Evolutionary conservation across 2,113 vertebrate species (phyloP).

Genomic region (Tretioscincus oriximinensis): DNA sequence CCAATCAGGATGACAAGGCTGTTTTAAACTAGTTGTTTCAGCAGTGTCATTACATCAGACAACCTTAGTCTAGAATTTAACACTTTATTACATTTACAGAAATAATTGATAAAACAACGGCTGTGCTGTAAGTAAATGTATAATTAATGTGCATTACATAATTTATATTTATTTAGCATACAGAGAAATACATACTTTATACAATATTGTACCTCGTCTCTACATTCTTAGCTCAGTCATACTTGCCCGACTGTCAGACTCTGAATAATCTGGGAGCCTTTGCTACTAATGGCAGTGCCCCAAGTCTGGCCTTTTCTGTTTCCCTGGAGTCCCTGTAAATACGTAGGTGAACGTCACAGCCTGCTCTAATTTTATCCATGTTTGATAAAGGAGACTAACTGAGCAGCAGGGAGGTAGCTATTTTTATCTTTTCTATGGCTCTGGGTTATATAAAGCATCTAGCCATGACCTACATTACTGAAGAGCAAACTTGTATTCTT

Average conservation of each 20-base stretch:
- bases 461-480: slow-evolving; percentile 70
- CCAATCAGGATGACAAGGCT: background rate
- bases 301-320: slow-evolving; percentile 64
- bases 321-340: slow-evolving; percentile 87
- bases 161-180: background rate
- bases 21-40: background rate
- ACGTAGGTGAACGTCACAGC: slow-evolving; percentile 91
- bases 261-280: slow-evolving; percentile 68
- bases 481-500: slow-evolving; percentile 52
- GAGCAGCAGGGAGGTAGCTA: slow-evolving; percentile 90
- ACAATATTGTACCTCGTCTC: slow-evolving; percentile 20
- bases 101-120: background rate
- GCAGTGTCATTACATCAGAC: background rate
- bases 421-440: slow-evolving; percentile 81
- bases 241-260: slow-evolving; percentile 58
- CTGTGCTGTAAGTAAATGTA: background rate
- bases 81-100: background rate
- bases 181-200: background rate
- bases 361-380: slow-evolving; percentile 93
- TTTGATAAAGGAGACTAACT: slow-evolving; percentile 91
- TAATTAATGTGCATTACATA: background rate
- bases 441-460: slow-evolving; percentile 81
- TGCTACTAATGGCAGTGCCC: slow-evolving; percentile 64
- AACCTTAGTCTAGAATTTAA: background rate
- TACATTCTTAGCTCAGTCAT: slow-evolving; percentile 34